Percentiles rank a stretch among this genome's conserved stretches.
phyloP scores from a whole-genome alignment of 2,113 vertebrate genomes.

The Zosterops borbonicus region DNA sequence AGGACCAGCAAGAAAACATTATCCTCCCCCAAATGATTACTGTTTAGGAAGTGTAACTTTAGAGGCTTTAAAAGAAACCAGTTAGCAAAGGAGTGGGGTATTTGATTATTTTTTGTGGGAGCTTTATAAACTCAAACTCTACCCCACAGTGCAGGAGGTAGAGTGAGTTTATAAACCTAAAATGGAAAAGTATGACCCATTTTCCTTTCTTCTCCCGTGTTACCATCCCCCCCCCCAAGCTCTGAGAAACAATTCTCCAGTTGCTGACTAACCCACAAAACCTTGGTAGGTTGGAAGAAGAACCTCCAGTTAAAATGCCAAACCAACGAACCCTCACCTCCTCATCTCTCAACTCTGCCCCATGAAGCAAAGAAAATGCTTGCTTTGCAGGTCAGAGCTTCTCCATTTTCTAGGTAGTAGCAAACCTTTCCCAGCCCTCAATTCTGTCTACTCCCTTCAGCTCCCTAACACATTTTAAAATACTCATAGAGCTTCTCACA shows the following conservation, averaged over 20 bases:
- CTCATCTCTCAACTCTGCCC: neutral
- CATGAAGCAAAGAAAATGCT: neutral
- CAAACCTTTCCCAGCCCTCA: neutral
- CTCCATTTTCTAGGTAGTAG: rapidly evolving
- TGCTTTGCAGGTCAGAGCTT: neutral
- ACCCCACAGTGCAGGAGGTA: neutral
- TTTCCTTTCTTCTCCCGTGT: neutral
- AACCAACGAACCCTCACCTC: neutral
- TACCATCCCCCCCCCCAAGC: neutral
- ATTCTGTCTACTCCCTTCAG: neutral
- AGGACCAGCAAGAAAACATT: neutral
- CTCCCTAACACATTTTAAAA: neutral
- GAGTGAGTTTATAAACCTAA: neutral
- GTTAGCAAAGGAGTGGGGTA: neutral
- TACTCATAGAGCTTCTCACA: neutral
- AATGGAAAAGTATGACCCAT: neutral
- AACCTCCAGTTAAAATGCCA: neutral
- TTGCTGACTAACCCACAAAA: neutral
- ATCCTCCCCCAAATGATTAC: neutral
- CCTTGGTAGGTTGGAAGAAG: neutral
- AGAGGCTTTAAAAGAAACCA: neutral
- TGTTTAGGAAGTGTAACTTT: neutral
- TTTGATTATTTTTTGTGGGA: neutral
- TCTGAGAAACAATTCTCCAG: neutral
- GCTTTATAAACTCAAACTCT: neutral